Percentiles rank a stretch among this genome's conserved stretches.
These are phyloP conservation scores for Acanthopagrus latus DNA, from an alignment of 2,797 vertebrate genomes.

Conservation along the genomic window DNA sequence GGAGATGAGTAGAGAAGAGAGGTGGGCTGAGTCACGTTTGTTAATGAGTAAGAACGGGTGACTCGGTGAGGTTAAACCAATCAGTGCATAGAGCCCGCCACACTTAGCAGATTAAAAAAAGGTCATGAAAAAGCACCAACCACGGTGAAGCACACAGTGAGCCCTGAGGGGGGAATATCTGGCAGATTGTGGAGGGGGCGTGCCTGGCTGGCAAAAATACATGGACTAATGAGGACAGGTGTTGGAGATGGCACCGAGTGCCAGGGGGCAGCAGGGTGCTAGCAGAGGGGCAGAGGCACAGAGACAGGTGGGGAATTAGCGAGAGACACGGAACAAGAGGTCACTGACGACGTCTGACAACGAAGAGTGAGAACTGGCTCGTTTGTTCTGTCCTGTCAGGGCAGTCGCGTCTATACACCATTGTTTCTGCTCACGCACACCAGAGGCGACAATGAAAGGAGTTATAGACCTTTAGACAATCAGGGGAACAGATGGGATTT, in stretches of 20 bases:
- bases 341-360: not conserved
- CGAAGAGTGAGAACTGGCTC: not conserved
- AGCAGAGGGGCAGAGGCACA: slow-evolving; percentile 16
- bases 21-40: slow-evolving; percentile 5
- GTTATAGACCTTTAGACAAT: not conserved
- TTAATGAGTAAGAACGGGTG: slow-evolving; percentile 22
- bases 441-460: not conserved
- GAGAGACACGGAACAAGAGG: slow-evolving; percentile 12
- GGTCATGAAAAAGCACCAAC: slow-evolving; percentile 47
- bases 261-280: slow-evolving; percentile 24
- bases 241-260: slow-evolving; percentile 8
- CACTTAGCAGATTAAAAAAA: slow-evolving; percentile 44
- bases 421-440: not conserved
- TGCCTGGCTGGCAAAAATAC: slow-evolving; percentile 41
- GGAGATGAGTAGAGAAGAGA: slow-evolving; percentile 9
- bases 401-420: not conserved
- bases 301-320: slow-evolving; percentile 30
- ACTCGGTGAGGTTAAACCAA: slow-evolving; percentile 38
- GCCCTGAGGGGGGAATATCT: slow-evolving; percentile 10
- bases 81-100: slow-evolving; percentile 43
- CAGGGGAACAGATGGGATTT: not conserved
- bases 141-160: slow-evolving; percentile 35
- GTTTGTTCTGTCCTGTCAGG: not conserved
- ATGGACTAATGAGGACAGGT: slow-evolving; percentile 56
- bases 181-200: slow-evolving; percentile 17